Base-by-base conservation (phyloP, 2,888 invertebrate species). In the Hemicrepidius hirtus region DNA sequence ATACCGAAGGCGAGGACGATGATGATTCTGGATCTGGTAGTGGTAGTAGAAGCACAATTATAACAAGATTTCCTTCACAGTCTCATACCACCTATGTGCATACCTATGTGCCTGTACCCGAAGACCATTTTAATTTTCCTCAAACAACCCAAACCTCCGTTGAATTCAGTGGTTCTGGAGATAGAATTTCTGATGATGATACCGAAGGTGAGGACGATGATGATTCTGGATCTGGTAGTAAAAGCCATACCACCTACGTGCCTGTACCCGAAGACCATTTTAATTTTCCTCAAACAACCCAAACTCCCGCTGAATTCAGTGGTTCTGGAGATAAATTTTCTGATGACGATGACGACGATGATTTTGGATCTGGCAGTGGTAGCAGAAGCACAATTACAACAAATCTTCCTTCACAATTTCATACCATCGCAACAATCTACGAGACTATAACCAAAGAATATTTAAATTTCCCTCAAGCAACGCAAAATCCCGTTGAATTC, bases 181-280 rank as follows among this genome's bases (percentile, higher is more conserved):
- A 32, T 32, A 9, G 32, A 32, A 7, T 32, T 32, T 32, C 32
- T 32, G 32, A 32, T 9, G 32, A 32, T 32, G 32, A 24, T 13
- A 13, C 1, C 6, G 13, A 13, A 5, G 40, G 13, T 5, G 13
- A n/a, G 0, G 40, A 40, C 13, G 40, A 40, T 13, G 40, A 40
- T 13, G 37, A 37, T 37, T 37, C 2, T 37, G 40, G 13, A 40
- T 55, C 13, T 13, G 55, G 28, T n/a, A 55, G 24, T 55, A 32
- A n/a, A n/a, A n/a, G n/a, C n/a, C n/a, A n/a, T n/a, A n/a, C n/a
- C n/a, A n/a, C n/a, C n/a, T n/a, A n/a, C n/a, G n/a, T n/a, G n/a
- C n/a, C n/a, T n/a, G n/a, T n/a, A n/a, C 21, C 0, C 21, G 10
- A 21, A 7, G 3, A 12, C 10, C 13, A n/a, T n/a, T n/a, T n/a